Evolutionary conservation across 2,797 vertebrate species (phyloP).

Genomic region (Notoglanidium macrostoma): DNA sequence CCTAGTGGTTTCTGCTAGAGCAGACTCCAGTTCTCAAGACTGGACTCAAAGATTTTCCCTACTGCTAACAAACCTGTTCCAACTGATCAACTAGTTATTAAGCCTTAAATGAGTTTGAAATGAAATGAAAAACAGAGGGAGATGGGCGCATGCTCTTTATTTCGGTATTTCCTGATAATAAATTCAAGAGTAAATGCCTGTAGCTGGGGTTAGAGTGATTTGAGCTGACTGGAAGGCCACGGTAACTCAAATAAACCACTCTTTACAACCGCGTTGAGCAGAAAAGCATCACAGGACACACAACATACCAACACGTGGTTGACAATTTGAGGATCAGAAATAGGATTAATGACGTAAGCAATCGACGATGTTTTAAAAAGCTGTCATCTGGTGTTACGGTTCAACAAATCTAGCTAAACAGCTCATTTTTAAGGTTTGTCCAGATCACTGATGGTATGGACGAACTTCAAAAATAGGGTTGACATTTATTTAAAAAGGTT

Average conservation of each 20-base stretch:
- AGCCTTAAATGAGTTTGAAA: background rate
- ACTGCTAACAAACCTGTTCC: background rate
- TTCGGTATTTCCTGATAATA: slow-evolving; percentile 1
- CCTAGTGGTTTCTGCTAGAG: background rate
- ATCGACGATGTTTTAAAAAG: background rate
- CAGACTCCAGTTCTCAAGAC: background rate
- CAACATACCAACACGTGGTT: background rate
- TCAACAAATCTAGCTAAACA: background rate
- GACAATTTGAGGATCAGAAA: too few species aligned
- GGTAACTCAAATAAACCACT: background rate
- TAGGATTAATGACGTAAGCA: background rate
- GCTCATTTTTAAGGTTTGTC: background rate
- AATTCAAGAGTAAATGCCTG: background rate
- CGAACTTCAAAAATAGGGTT: background rate
- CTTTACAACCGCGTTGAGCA: background rate
- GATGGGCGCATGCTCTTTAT: background rate
- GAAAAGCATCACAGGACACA: background rate
- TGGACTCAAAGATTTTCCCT: too few species aligned
- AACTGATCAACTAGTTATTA: background rate
- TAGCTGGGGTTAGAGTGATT: background rate
- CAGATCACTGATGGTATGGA: background rate
- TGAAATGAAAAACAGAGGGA: background rate
- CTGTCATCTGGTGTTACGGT: background rate
- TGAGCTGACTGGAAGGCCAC: background rate
- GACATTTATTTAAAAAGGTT: background rate